Conservation (phyloP, 2,888 invertebrate species). For the Zaprionus obscuricornis region DNA sequence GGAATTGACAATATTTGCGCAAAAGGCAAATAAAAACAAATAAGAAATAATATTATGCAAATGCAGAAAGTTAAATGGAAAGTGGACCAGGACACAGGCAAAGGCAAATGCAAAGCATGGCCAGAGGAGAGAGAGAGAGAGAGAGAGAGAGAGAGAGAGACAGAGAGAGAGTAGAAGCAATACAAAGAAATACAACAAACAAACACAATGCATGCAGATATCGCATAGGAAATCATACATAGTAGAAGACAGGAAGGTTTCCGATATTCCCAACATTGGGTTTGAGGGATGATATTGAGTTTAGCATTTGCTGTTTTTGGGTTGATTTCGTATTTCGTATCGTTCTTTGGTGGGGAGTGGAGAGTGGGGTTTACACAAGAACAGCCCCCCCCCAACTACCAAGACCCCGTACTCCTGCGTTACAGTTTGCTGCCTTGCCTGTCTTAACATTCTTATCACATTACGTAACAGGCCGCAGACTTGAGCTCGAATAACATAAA, state of each 20-base stretch:
- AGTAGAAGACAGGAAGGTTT: constrained; percentile 10
- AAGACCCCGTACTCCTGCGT: too few relatives aligned
- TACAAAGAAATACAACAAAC: constrained; percentile 17
- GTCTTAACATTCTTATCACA: constrained; percentile 66
- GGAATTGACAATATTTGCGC: constrained; percentile 57
- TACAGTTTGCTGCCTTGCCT: too few relatives aligned
- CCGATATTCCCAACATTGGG: too few relatives aligned
- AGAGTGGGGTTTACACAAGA: too few relatives aligned
- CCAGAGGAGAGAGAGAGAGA: neutral
- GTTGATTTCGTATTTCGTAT: constrained; percentile 1
- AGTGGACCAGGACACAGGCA: constrained; percentile 14
- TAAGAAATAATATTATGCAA: constrained; percentile 71
- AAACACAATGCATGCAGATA: constrained; percentile 23
- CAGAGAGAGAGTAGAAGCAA: too few relatives aligned
- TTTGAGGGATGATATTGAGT: constrained; percentile 35
- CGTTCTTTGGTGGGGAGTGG: too few relatives aligned
- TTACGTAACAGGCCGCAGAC: constrained; percentile 76
- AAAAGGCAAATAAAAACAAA: constrained; percentile 64
- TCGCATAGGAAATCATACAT: neutral
- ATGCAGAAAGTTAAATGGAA: constrained; percentile 34
- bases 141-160: neutral
- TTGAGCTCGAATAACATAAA: constrained; percentile 62
- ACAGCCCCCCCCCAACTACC: too few relatives aligned
- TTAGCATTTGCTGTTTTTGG: constrained; percentile 1
- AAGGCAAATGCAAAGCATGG: neutral